Evolutionary conservation across 92 coral and sea anemone species (phyloP).

Genomic region (Bergia puertoricense): DNA sequence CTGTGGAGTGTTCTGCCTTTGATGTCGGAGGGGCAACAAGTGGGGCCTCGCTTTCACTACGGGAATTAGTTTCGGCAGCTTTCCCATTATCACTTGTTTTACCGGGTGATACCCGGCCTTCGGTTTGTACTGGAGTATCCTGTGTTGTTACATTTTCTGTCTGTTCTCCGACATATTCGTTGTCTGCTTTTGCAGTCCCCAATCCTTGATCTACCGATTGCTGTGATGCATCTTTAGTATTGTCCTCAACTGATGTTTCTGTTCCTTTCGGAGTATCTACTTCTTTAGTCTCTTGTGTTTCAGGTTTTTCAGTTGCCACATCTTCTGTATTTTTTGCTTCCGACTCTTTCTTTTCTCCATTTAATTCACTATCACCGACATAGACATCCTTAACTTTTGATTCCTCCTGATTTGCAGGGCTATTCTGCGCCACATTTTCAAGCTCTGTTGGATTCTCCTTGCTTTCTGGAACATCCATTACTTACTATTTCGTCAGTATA

Average conservation of each 20-base stretch:
- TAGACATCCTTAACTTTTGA: background rate
- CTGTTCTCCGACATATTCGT: conserved; percentile 37
- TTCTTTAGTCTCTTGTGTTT: conserved; percentile 1
- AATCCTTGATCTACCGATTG: conserved; percentile 7
- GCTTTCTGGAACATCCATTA: conserved; percentile 34
- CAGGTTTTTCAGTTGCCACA: background rate
- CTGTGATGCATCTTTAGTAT: background rate
- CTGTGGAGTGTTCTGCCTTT: conserved; percentile 63
- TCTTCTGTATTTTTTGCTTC: background rate
- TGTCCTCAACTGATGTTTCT: background rate
- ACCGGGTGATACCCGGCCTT: conserved; percentile 41
- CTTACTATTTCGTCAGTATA: background rate
- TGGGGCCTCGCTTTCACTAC: conserved; percentile 59
- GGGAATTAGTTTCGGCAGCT: conserved; percentile 42
- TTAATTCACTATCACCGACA: background rate
- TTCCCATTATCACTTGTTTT: conserved; percentile 34
- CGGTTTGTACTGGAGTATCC: conserved; percentile 57
- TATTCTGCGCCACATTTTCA: conserved; percentile 1
- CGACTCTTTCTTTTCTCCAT: background rate
- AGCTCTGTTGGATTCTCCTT: conserved; percentile 3
- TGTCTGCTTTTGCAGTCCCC: background rate
- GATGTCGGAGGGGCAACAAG: conserved; percentile 83
- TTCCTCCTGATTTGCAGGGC: background rate
- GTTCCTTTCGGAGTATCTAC: background rate
- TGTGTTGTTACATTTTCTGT: conserved; percentile 47